A percentile compares a stretch with the other conserved stretches of the same genome.
Evolutionary conservation across 2,797 vertebrate genomes (phyloP).

Genomic region (Poeciliopsis paucimaculata): DNA sequence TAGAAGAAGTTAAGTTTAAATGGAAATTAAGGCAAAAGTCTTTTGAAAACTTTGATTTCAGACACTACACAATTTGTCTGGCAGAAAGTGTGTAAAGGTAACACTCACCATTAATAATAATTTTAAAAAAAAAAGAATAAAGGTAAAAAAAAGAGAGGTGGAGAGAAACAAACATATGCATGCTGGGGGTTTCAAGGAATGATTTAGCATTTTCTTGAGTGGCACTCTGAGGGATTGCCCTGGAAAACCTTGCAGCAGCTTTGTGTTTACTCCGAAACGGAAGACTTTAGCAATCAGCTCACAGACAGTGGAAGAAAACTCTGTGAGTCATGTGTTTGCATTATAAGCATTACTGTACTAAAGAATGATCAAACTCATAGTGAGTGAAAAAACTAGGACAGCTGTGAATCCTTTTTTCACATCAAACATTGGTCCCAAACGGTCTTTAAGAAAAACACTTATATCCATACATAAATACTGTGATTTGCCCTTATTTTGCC

Average conservation of each 20-base stretch:
- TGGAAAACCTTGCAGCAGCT: constrained; percentile 54
- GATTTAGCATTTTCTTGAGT: constrained; percentile 72
- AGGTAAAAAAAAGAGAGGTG: constrained; percentile 20
- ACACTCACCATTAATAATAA: constrained; percentile 10
- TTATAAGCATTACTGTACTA: constrained; percentile 49
- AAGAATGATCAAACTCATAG: constrained; percentile 57
- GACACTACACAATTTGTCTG: not conserved
- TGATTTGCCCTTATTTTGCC: constrained; percentile 23
- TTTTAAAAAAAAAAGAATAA: not conserved
- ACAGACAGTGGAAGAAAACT: constrained; percentile 52
- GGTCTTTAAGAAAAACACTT: constrained; percentile 34
- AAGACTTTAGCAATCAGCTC: constrained; percentile 54
- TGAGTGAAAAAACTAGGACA: constrained; percentile 36
- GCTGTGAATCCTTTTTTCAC: constrained; percentile 28
- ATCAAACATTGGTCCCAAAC: constrained; percentile 56
- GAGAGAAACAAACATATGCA: constrained; percentile 35
- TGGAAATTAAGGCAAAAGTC: not conserved
- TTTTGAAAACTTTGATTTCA: not conserved
- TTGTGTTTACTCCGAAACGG: constrained; percentile 34
- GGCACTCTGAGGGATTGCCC: constrained; percentile 75
- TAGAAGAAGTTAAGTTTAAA: not conserved
- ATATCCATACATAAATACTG: constrained; percentile 21
- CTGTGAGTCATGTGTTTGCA: constrained; percentile 47
- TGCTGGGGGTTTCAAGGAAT: constrained; percentile 58
- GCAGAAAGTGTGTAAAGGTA: not conserved